Evolutionary conservation across 1,140 invertebrate species (phyloP).

Genomic region (Aphelenchoides fujianensis): DNA sequence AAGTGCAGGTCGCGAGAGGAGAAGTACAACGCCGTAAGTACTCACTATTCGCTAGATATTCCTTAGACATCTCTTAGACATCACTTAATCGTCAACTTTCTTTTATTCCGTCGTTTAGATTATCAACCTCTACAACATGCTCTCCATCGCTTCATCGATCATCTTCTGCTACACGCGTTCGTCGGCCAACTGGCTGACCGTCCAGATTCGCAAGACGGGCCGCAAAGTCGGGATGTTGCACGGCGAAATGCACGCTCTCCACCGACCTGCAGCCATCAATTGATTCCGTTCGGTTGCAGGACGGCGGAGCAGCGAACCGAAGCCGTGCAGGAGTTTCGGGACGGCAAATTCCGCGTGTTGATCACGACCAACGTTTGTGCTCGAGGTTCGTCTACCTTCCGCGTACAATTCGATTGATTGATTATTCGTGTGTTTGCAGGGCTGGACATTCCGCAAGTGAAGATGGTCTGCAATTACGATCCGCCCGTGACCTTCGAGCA

Average conservation of each 20-base stretch:
- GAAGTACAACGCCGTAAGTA: constrained; percentile 79
- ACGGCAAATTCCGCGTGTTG: constrained; percentile 85
- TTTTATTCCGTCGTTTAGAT: constrained; percentile 68
- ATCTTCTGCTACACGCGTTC: constrained; percentile 89
- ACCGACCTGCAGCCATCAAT: no score
- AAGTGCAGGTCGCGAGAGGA: constrained; percentile 74
- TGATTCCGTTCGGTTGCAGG: no score
- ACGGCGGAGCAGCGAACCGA: constrained; percentile 85
- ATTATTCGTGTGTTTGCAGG: constrained; percentile 71
- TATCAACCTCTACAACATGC: constrained; percentile 89
- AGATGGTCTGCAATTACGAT: constrained; percentile 97
- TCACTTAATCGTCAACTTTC: no score
- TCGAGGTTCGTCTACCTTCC: constrained; percentile 66
- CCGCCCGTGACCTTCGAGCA: constrained; percentile 73
- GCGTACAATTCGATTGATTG: neutral
- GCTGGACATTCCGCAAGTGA: constrained; percentile 89
- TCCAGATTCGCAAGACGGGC: constrained; percentile 82
- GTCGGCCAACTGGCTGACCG: constrained; percentile 77
- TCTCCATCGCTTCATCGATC: constrained; percentile 93
- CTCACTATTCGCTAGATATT: no score
- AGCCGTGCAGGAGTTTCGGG: constrained; percentile 86
- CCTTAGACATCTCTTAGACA: no score
- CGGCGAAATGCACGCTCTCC: constrained; percentile 79
- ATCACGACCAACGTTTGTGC: constrained; percentile 97
- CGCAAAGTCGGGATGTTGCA: constrained; percentile 88